Base-by-base conservation (phyloP, 2,888 invertebrate genomes). In the Clivina fossor region DNA sequence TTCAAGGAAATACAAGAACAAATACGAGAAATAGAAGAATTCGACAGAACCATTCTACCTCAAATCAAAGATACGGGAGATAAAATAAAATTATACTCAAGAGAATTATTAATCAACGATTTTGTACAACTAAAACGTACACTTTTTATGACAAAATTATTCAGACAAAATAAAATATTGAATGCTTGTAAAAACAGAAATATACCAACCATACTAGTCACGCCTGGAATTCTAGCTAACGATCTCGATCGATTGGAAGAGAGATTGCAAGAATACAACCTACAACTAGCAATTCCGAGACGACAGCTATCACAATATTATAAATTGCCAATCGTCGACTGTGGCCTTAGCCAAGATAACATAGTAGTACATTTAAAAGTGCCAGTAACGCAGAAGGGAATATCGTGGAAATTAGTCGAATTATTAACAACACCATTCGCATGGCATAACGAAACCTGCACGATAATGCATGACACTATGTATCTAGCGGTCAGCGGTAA, bases 251-350 rank as follows among this genome's bases (percentile, higher is more conserved):
- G 15, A 19, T 15, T 48, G n/a, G 7, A 11, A 13, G 4, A 1
- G 1, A 19, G 13, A 20, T 15, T 48, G 13, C 11, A 13, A 4
- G 15, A 20, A 4, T 37, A 37, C 8, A 16, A 26, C 4, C 9
- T 48, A 11, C 35, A 48, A 13, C 4, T 48, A 1, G 35, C 51
- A 1, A 47, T 55, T n/a, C 35, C 47, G 2, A 7, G 20, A 4
- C 9, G 1, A 0, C 24, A 46, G 8, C n/a, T 55, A 4, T 47
- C 46, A 4, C 26, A 40, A 40, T 48, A 48, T 24, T 55, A 55
- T 19, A 43, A 55, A 28, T 26, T 55, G 15, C 55, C 55, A 18
- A 55, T 55, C 7, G 37, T 24, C 2, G 55, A 55, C 15, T 55
- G 47, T 28, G 35, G 33, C 1, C 15, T 55, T 8, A 18, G 43